Base-by-base conservation (phyloP, 2,888 invertebrate genomes). In the Hypselothyrea guttata region DNA sequence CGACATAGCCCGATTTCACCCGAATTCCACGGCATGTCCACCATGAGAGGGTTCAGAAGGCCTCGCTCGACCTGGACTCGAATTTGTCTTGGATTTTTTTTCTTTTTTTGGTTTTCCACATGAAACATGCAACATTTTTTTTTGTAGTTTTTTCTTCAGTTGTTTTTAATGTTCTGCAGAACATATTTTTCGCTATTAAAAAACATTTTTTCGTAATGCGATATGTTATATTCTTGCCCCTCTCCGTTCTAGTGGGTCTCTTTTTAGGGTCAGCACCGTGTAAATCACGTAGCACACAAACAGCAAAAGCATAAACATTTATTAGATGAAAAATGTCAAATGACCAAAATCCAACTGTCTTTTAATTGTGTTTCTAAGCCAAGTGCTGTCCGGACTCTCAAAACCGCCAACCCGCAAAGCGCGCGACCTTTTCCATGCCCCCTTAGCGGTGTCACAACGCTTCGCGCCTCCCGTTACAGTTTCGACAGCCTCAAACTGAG, bases 311-410 rank as follows among this genome's bases (percentile, higher is more conserved):
- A 35, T 18, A 49, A 58, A 68, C 75, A 63, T 75, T 77, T 75
- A 71, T 76, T 74, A 77, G 81, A 79, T 46, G 28, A 22, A 22
- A n/a, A 22, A 22, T 22, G 22, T 22, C 5, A n/a, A 12, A 0
- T 13, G 5, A 18, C 15, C 18, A 40, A 15, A 42, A 35, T 58
- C 31, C 41, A 56, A 47, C 35, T 55, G 62, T 65, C 57, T 52
- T 82, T 78, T 77, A 78, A 82, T 82, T 78, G 78, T 78, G 78
- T 78, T 78, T 78, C 82, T 78, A 78, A 78, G 67, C 78, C 77
- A 82, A 81, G 60, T 54, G 56, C 44, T 56, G 56, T 18, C 45
- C 58, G 49, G n/a, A n/a, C n/a, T n/a, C n/a, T n/a, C n/a, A n/a
- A 22, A 22, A 22, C 22, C 5, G 22, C 5, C 22, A 22, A 22